phyloP scores from a whole-genome alignment of 2,113 vertebrate genomes.

The Mastomys natalensis region DNA sequence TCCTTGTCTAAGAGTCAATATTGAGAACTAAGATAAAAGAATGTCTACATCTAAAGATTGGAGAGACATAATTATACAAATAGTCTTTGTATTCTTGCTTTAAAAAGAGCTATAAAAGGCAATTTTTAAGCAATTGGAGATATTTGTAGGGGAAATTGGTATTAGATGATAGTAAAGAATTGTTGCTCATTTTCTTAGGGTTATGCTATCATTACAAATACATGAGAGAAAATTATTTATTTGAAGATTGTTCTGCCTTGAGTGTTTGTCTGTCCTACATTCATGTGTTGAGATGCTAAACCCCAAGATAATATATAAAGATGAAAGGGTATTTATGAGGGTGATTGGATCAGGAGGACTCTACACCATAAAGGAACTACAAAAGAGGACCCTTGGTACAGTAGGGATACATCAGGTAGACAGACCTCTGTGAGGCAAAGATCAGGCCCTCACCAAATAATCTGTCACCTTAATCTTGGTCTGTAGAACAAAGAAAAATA shows the following conservation, averaged over 20 bases:
- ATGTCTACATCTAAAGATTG: neutral
- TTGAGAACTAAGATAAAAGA: conserved; percentile 34
- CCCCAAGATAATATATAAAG: neutral
- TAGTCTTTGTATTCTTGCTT: conserved; percentile 16
- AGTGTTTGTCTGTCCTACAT: neutral
- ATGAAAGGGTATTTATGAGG: neutral
- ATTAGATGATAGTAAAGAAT: conserved; percentile 39
- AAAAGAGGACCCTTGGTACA: neutral
- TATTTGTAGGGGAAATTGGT: conserved; percentile 41
- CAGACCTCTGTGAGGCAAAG: neutral
- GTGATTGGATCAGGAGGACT: neutral
- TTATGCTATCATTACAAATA: conserved; percentile 2
- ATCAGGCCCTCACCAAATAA: neutral
- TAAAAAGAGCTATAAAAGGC: neutral
- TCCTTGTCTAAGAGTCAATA: conserved; percentile 47
- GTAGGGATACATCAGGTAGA: neutral
- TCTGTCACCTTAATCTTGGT: neutral
- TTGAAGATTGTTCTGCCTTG: conserved; percentile 28
- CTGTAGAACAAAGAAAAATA: neutral
- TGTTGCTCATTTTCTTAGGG: conserved; percentile 51
- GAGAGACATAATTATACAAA: conserved; percentile 17
- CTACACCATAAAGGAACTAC: neutral
- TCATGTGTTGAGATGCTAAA: neutral
- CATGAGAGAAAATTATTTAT: neutral
- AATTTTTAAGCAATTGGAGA: conserved; percentile 38